Evolutionary conservation across 2,113 vertebrate species (phyloP).

Genomic region (Pygoscelis antarcticus): DNA sequence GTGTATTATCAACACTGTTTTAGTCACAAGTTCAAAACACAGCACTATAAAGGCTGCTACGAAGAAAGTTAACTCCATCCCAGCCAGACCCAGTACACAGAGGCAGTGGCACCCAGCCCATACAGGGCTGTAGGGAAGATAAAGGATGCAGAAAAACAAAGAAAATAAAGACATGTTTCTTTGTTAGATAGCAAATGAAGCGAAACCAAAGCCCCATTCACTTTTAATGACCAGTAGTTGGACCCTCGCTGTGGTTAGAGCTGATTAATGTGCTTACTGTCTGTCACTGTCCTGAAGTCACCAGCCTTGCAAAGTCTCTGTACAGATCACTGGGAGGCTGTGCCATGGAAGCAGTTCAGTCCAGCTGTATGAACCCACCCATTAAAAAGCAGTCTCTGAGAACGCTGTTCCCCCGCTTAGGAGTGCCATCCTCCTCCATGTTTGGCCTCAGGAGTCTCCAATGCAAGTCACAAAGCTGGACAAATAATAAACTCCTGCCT

Average conservation of each 20-base stretch:
- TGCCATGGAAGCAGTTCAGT: not conserved
- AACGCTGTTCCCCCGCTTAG: fast-evolving
- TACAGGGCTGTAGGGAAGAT: not conserved
- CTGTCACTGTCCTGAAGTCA: not conserved
- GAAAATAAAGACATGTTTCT: not conserved
- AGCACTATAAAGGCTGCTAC: not conserved
- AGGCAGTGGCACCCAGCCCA: not conserved
- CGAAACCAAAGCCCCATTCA: not conserved
- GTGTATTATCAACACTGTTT: not conserved
- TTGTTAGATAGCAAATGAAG: not conserved
- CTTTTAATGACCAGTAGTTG: not conserved
- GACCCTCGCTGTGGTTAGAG: not conserved
- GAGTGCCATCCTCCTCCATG: not conserved
- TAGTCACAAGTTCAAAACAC: not conserved
- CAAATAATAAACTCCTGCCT: not conserved
- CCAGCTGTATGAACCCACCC: not conserved
- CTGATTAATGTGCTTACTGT: not conserved
- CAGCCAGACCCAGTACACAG: not conserved
- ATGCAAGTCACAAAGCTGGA: not conserved
- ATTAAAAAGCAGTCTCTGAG: not conserved
- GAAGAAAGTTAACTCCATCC: not conserved
- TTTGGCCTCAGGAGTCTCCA: not conserved
- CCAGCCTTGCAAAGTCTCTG: not conserved
- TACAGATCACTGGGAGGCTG: not conserved
- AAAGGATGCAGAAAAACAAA: not conserved